Base-by-base conservation (phyloP, 1,140 invertebrate species). In the Caenorhabditis briggsae region DNA sequence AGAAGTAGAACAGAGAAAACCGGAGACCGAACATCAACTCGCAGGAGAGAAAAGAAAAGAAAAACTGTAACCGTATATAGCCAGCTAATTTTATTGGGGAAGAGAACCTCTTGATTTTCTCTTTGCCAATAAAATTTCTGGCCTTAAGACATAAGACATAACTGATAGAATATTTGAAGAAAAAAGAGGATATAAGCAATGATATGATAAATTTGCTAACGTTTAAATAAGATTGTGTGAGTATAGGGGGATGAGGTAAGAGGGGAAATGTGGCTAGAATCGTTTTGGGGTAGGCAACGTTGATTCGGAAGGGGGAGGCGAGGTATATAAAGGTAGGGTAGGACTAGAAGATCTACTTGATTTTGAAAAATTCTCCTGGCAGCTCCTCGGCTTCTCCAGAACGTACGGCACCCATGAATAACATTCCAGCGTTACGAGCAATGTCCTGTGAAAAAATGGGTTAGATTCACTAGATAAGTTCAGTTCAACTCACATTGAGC, bases 331-430 rank as follows among this genome's bases (percentile, higher is more conserved):
- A 33, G n/a, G 12, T 14, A 2, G 70, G 11, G 11, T 43, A 14
- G 43, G 43, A 70, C 70, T 78, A 78, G 70, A 50, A 53, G n/a
- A n/a, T 50, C 70, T 78, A 78, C 23, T 58, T 83, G 82, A 83
- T 87, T 65, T 87, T 88, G 88, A 88, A 89, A 64, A 89, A 88
- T 83, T 89, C 89, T 41, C 78, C 61, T 14, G 89, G 89, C 2
- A 89, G 65, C 18, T 59, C 70, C 16, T 86, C 89, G 6, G 84
- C 88, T 11, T 88, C 84, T 53, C 78, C 74, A 16, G 88, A 64
- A 53, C 88, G 85, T 1, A 89, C 86, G 7, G 82, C 82, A 59
- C 89, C 89, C 46, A 87, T 53, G 86, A 89, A 89, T 7, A 89
- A 61, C 65, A 74, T 87, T 46, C 86, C 82, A 23, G 88, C 64